Base-by-base conservation (phyloP, 2,888 invertebrate species). In the Therioaphis trifolii region DNA sequence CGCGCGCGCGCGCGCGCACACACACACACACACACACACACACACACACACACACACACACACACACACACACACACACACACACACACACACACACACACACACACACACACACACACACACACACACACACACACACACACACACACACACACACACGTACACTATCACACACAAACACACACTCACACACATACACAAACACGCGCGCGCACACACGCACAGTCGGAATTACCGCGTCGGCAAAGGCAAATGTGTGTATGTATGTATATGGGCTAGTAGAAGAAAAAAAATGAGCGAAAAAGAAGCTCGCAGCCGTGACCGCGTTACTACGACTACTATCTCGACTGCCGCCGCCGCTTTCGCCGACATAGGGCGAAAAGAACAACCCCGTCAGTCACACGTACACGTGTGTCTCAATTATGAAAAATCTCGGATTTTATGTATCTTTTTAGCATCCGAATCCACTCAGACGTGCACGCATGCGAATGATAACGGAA, bases 301-400 rank as follows among this genome's bases (percentile, higher is more conserved):
- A 40, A 77, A 77, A 49, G 63, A 77, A 29, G 29, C 11, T 61
- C 14, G 40, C 58, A 55, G 1, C 24, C 61, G 63, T 66, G 63
- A 63, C 49, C 49, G 76, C 49, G 49, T 58, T 27, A n/a, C n/a
- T 52, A 61, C 75, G 43, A 43, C 52, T 3, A 55, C 55, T 18
- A 35, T 55, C 55, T 11, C 1, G 12, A 24, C 63, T 14, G 14
- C 14, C 63, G 29, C 14, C 63, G 63, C 27, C 24, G n/a, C n/a
- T n/a, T n/a, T n/a, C n/a, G 27, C 21, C 18, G 29, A 63, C 29
- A 29, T 63, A 15, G 18, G 29, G 14, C 2, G 4, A 9, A 61
- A 61, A 61, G 11, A 61, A 27, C n/a, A n/a, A 21, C 4, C n/a
- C 52, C 52, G 7, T 52, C n/a, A 52, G n/a, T 52, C 7, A 52